Evolutionary conservation across 2,797 vertebrate species (phyloP), one percentile per base, ranked within the genome.

Genomic region (Ptychadena robeensis): DNA sequence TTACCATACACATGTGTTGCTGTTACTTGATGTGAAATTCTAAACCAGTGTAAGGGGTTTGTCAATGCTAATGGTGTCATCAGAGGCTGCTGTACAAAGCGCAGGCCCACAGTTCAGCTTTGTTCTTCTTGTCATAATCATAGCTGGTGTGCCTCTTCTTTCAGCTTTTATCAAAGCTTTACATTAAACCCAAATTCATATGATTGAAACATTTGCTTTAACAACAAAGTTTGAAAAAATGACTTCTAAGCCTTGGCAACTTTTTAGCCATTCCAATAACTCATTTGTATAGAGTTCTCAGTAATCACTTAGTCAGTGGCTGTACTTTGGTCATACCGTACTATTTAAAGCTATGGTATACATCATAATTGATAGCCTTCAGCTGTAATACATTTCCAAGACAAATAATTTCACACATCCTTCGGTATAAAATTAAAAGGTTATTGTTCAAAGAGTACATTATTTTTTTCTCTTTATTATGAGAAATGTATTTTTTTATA

Each of bases 381-480:
- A 18, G n/a, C 5, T 27, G 22, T 37, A 59, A 79, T 79, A 22
- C 57, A 69, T 57, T 25, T 31, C 31, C 22, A 57, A 37, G 28
- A 65, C 9, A 35, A 31, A n/a, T 68, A 32, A 32, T 28, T 27
- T 37, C 22, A 68, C 25, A 18, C 25, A 11, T 22, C 2, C 3
- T 25, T 22, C 22, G 12, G 34, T 35, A 11, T 53, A 11, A 68
- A 35, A 66, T 48, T 2, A 18, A 40, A 57, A 9, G 15, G 64
- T 27, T 69, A 40, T 68, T 32, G 48, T 34, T 27, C 31, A 38
- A 59, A 14, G 35, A 75, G 4, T 31, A 27, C 44, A 48, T 32
- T 25, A 28, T 44, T 44, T 67, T 25, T 38, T 69, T 28, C n/a
- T 27, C 53, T 79, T 6, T 59, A 59, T 57, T 59, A 79, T 57